Evolutionary conservation across 2,797 vertebrate genomes (phyloP).

Genomic region (Choloepus didactylus): DNA sequence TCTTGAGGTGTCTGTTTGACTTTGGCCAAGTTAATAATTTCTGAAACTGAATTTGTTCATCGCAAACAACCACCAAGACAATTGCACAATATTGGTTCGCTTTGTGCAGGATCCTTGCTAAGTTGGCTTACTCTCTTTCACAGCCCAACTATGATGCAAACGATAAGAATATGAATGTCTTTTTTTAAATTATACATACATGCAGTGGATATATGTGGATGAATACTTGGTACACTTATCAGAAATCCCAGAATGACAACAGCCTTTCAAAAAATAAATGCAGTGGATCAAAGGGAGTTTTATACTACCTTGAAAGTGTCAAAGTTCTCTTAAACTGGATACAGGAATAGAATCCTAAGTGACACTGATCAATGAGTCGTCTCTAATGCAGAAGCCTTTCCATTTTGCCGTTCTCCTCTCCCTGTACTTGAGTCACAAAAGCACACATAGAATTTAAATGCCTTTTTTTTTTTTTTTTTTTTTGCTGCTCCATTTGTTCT

Average conservation of each 20-base stretch:
- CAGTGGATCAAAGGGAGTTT: background rate
- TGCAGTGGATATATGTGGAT: background rate
- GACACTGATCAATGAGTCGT: background rate
- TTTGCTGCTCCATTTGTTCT: background rate
- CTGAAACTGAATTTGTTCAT: conserved; percentile 35
- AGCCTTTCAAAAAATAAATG: background rate
- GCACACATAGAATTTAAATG: background rate
- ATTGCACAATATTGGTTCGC: background rate
- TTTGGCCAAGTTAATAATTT: conserved; percentile 56
- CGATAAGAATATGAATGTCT: background rate
- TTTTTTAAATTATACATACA: background rate
- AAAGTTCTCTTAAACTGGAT: background rate
- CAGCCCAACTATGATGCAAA: background rate
- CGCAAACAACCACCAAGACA: background rate
- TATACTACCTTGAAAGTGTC: background rate
- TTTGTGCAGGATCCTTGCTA: background rate
- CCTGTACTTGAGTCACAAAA: background rate
- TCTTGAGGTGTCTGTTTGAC: background rate
- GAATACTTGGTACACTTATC: background rate
- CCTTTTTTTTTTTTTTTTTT: too few relatives aligned
- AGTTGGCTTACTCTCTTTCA: background rate
- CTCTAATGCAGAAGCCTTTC: background rate
- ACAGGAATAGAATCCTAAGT: accelerated
- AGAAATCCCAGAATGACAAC: background rate
- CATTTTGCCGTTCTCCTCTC: background rate